These are phyloP conservation scores for Aythya fuligula DNA, from an alignment of 2,797 vertebrate species.

Conservation along the genomic window DNA sequence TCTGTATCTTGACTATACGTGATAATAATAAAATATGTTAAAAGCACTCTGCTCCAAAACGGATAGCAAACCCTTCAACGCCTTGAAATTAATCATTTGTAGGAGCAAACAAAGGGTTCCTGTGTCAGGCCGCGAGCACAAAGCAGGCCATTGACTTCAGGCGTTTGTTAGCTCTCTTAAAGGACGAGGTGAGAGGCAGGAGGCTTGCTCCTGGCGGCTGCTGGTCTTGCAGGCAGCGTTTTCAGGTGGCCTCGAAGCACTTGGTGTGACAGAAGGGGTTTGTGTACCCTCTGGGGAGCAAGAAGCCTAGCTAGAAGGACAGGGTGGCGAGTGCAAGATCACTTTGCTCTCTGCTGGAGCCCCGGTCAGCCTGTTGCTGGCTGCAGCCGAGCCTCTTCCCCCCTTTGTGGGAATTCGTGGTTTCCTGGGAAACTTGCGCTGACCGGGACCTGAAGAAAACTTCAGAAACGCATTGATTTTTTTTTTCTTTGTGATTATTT, in stretches of 20 bases:
- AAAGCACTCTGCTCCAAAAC: slow-evolving; percentile 8
- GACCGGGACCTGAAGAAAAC: slow-evolving; percentile 23
- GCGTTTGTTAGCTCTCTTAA: not conserved
- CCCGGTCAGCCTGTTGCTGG: not conserved
- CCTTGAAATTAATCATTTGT: slow-evolving; percentile 19
- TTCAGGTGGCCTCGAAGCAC: not conserved
- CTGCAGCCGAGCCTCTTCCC: not conserved
- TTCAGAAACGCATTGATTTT: not conserved
- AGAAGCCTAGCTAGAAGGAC: not conserved
- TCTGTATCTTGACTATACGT: not conserved
- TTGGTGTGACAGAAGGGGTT: not conserved
- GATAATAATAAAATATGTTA: slow-evolving; percentile 42
- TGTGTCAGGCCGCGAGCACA: not conserved
- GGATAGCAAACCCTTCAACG: not conserved
- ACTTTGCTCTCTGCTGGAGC: not conserved
- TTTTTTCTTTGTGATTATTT: not conserved
- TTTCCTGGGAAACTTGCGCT: slow-evolving; percentile 41
- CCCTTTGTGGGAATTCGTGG: not conserved
- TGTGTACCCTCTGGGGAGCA: not conserved
- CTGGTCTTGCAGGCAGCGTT: not conserved
- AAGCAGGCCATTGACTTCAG: slow-evolving; percentile 1
- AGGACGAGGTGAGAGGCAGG: not conserved
- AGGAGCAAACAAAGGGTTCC: slow-evolving; percentile 19
- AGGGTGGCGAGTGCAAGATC: not conserved
- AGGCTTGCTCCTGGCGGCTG: not conserved